Percentiles rank a stretch among this genome's conserved stretches.
Conservation (phyloP, 2,797 vertebrate species). For the Cyclura pinguis region DNA sequence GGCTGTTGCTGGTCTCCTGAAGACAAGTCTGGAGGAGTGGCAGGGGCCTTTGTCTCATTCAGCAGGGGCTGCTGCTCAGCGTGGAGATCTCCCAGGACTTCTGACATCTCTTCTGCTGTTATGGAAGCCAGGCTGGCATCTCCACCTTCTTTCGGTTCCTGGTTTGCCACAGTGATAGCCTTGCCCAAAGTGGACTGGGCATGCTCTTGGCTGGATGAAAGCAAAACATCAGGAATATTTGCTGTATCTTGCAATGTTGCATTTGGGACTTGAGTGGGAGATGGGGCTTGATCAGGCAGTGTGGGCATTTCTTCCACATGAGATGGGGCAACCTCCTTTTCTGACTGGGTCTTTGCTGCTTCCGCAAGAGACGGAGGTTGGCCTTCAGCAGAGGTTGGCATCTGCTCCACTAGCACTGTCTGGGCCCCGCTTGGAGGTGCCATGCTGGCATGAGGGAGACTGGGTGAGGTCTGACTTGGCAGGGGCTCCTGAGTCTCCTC, state of each 20-base stretch:
- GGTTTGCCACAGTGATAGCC: background rate
- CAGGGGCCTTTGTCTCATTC: background rate
- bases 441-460: background rate
- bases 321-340: background rate
- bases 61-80: slow-evolving; percentile 70
- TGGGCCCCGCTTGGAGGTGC: slow-evolving; percentile 1
- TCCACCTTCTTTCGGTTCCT: slow-evolving; percentile 10
- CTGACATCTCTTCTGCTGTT: background rate
- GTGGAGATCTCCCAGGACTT: background rate
- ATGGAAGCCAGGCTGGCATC: background rate
- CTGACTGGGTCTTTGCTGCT: background rate
- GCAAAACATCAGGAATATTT: background rate
- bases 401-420: background rate
- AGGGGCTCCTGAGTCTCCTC: background rate
- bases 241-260: background rate
- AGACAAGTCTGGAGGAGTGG: background rate
- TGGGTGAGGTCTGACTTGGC: background rate
- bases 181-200: background rate
- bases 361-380: background rate
- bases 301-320: background rate
- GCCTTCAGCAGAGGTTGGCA: background rate
- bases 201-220: background rate
- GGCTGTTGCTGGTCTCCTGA: background rate
- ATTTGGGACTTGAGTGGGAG: background rate
- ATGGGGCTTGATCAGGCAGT: background rate